Evolutionary conservation across 1,140 invertebrate genomes (phyloP).

Genomic region (Harlomillsia oculata): DNA sequence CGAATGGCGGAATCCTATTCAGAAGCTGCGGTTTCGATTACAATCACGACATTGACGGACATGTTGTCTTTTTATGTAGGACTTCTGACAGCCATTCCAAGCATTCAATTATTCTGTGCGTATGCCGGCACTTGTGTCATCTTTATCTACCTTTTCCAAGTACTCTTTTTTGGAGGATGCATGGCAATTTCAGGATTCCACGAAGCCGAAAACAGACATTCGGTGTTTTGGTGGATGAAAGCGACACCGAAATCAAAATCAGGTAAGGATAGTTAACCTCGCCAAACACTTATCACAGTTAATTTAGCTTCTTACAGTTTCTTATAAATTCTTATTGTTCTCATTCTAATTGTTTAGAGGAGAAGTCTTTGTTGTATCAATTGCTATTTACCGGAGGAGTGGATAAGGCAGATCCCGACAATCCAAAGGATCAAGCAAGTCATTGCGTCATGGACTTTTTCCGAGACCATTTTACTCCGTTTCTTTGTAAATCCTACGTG

Average conservation of each 20-base stretch:
- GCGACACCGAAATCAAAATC: conserved; percentile 8
- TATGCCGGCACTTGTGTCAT: conserved; percentile 4
- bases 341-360: background rate
- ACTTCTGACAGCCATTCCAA: background rate
- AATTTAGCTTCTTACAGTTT: conserved; percentile 28
- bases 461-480: conserved; percentile 61
- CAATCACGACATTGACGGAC: conserved; percentile 7
- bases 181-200: conserved; percentile 50
- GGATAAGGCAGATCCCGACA: conserved; percentile 59
- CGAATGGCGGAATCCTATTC: conserved; percentile 69
- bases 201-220: conserved; percentile 2
- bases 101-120: conserved; percentile 2
- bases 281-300: background rate
- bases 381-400: conserved; percentile 35
- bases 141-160: conserved; percentile 55
- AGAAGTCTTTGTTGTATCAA: conserved; percentile 38
- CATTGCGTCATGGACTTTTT: conserved; percentile 82
- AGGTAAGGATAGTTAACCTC: background rate
- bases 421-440: conserved; percentile 73
- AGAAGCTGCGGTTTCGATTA: conserved; percentile 4
- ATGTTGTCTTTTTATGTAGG: conserved; percentile 8
- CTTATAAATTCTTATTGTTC: background rate
- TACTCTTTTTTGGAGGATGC: conserved; percentile 86
- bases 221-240: conserved; percentile 43
- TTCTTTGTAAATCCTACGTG: conserved; percentile 63